A percentile compares a stretch with the other conserved stretches of the same genome.
These are phyloP conservation scores for Grammomys dolichurus DNA, from an alignment of 2,113 vertebrate species.

Conservation along the genomic window DNA sequence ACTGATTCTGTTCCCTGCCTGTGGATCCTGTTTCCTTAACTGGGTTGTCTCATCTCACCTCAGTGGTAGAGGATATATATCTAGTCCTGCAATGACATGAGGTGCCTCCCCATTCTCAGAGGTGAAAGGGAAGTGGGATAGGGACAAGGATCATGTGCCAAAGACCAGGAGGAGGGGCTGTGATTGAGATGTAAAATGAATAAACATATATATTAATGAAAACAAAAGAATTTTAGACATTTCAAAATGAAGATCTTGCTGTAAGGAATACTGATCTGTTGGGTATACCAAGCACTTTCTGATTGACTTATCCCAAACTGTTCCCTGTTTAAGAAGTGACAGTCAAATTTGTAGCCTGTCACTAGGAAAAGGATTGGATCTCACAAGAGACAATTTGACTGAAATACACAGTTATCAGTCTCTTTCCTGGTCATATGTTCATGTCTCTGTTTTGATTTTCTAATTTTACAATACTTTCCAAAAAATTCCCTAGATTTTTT, in stretches of 20 bases:
- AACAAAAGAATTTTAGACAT: not conserved
- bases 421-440: not conserved
- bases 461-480: constrained; percentile 2
- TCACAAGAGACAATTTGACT: not conserved
- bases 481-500: constrained; percentile 20
- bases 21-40: too few relatives aligned
- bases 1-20: too few relatives aligned
- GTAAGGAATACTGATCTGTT: not conserved
- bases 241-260: fast-evolving
- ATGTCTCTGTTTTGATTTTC: not conserved
- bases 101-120: too few relatives aligned
- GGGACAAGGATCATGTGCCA: too few relatives aligned
- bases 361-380: not conserved
- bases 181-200: too few relatives aligned
- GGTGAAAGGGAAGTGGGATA: too few relatives aligned
- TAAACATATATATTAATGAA: too few relatives aligned
- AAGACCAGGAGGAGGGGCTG: too few relatives aligned
- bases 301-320: not conserved
- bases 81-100: too few relatives aligned
- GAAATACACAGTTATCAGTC: not conserved
- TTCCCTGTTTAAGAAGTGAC: not conserved
- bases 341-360: not conserved
- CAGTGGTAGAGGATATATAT: too few relatives aligned
- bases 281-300: not conserved
- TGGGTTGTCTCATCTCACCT: too few relatives aligned